Percentiles rank a stretch among this genome's conserved stretches.
phyloP scores from a whole-genome alignment of 1,140 invertebrate species.

The Aricia agestis region DNA sequence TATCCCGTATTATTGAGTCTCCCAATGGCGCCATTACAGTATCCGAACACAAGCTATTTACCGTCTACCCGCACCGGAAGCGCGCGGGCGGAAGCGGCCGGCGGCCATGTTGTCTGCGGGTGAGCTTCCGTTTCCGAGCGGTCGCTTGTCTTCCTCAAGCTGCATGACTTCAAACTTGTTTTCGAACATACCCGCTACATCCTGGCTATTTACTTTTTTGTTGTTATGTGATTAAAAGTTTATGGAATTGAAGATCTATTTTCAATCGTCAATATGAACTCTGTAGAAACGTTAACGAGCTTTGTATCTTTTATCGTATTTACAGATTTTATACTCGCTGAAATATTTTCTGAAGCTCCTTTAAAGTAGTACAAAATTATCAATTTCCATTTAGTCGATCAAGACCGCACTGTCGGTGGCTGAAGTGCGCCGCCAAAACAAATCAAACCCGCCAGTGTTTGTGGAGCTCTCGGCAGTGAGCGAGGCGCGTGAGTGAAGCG shows the following conservation, averaged over 20 bases:
- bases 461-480: background rate
- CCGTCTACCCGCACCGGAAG: conserved; percentile 32
- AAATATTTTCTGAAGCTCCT: no score
- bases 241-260: no score
- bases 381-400: background rate
- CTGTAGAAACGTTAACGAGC: no score
- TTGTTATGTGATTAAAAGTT: no score
- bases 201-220: background rate
- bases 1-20: background rate
- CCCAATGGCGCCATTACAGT: background rate
- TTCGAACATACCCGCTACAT: conserved; percentile 23
- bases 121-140: conserved; percentile 44
- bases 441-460: conserved; percentile 7
- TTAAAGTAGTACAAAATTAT: background rate
- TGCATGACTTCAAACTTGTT: conserved; percentile 42
- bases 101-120: conserved; percentile 61
- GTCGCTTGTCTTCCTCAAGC: conserved; percentile 41
- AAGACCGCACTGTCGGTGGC: background rate
- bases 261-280: no score
- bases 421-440: conserved; percentile 11
- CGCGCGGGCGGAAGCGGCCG: conserved; percentile 48
- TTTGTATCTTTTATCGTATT: no score
- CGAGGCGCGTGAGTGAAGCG: background rate
- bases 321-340: no score
- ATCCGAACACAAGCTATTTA: conserved; percentile 27